phyloP scores from a whole-genome alignment of 2,888 invertebrate species.

The Chrysolina americana region DNA sequence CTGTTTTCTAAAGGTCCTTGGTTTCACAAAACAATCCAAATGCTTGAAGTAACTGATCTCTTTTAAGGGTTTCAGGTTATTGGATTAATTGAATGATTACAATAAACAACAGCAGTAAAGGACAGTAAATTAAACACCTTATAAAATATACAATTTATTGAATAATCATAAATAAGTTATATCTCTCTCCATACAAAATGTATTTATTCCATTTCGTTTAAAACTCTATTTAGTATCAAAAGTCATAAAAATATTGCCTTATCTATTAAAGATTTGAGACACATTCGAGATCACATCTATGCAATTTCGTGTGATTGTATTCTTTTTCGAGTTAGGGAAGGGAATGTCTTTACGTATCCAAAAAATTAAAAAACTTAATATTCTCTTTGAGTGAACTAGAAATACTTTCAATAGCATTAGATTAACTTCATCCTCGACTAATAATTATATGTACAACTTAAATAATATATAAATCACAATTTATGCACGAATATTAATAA shows the following conservation, averaged over 20 bases:
- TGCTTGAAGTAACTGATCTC: too few relatives aligned
- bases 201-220: conserved; percentile 28
- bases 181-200: conserved; percentile 30
- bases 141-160: conserved; percentile 26
- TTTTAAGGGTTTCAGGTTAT: too few relatives aligned
- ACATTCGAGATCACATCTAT: conserved; percentile 33
- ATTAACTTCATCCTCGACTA: conserved; percentile 12
- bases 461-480: conserved; percentile 49
- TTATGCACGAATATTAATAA: conserved; percentile 45
- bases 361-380: conserved; percentile 26
- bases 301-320: conserved; percentile 29
- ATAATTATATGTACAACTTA: conserved; percentile 44
- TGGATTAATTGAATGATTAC: not conserved
- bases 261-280: conserved; percentile 9
- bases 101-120: not conserved
- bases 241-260: conserved; percentile 42
- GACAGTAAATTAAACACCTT: not conserved
- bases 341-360: conserved; percentile 33
- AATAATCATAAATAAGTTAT: conserved; percentile 24
- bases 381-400: conserved; percentile 27
- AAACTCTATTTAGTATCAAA: conserved; percentile 38
- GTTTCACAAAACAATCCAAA: too few relatives aligned
- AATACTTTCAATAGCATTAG: conserved; percentile 33
- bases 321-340: conserved; percentile 16
- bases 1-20: too few relatives aligned